These are phyloP conservation scores for Sus cebifrons DNA, from an alignment of 2,797 vertebrate genomes.

Conservation along the genomic window DNA sequence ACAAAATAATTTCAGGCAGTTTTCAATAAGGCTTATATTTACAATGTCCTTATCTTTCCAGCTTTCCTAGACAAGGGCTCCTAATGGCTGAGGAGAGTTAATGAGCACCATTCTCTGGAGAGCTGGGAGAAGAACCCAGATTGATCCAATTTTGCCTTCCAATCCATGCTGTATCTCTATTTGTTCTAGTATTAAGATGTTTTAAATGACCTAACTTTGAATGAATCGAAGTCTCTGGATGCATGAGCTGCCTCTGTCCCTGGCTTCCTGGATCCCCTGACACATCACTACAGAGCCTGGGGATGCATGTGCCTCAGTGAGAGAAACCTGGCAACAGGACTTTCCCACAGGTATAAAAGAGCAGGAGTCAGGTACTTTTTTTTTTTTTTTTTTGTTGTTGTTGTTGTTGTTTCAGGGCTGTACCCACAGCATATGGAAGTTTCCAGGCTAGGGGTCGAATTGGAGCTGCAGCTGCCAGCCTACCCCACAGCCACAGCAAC, in stretches of 20 bases:
- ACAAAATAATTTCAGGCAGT: slow-evolving; percentile 14
- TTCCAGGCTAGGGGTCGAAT: too few relatives aligned
- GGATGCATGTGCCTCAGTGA: not conserved
- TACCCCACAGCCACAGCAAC: too few relatives aligned
- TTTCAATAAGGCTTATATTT: not conserved
- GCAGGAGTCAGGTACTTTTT: not conserved
- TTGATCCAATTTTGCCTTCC: not conserved
- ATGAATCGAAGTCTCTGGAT: not conserved
- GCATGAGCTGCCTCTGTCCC: not conserved
- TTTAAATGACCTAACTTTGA: slow-evolving; percentile 21
- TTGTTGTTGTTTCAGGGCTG: too few relatives aligned
- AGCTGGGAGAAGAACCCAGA: not conserved
- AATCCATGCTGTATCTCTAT: not conserved
- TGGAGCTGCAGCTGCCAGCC: too few relatives aligned
- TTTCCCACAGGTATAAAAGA: not conserved
- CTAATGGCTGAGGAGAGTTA: not conserved
- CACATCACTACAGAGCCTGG: not conserved
- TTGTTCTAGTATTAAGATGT: slow-evolving; percentile 12
- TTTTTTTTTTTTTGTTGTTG: too few relatives aligned
- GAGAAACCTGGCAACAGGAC: not conserved
- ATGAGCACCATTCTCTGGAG: not conserved
- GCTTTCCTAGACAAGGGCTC: not conserved
- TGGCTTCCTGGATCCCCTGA: not conserved
- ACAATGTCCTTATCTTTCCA: not conserved
- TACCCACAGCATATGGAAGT: too few relatives aligned